Percentiles rank a stretch among this genome's conserved stretches.
These are phyloP conservation scores for Trogon melanurus DNA, from an alignment of 2,113 vertebrate genomes.

Conservation along the genomic window DNA sequence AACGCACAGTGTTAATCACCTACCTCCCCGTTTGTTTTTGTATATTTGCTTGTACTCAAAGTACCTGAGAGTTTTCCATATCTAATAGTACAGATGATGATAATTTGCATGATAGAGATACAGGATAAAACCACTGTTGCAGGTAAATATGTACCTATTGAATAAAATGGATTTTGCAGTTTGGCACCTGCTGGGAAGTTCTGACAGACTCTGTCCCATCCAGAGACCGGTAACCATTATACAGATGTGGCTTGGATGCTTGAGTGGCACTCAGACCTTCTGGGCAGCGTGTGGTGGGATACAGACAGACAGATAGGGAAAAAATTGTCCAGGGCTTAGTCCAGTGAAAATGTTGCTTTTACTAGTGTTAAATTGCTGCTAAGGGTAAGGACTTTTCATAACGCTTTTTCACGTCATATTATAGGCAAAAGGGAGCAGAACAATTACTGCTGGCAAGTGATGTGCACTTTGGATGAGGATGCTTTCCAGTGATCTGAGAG, in stretches of 20 bases:
- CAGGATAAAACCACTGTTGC: background rate
- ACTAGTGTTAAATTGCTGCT: background rate
- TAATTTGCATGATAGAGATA: conserved; percentile 12
- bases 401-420: background rate
- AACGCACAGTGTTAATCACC: background rate
- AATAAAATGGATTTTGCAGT: background rate
- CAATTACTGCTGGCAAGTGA: background rate
- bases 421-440: background rate
- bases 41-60: conserved; percentile 11
- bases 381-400: background rate
- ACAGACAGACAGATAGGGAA: background rate
- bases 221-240: background rate
- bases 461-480: background rate
- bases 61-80: background rate
- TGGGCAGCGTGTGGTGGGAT: background rate
- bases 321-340: background rate
- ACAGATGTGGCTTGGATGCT: background rate
- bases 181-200: background rate
- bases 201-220: background rate
- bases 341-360: background rate
- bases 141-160: background rate
- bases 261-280: background rate
- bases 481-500: background rate
- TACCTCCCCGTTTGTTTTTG: background rate
- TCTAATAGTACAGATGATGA: background rate